phyloP scores from a whole-genome alignment of 2,888 invertebrate species.

The Mystacides longicornis region DNA sequence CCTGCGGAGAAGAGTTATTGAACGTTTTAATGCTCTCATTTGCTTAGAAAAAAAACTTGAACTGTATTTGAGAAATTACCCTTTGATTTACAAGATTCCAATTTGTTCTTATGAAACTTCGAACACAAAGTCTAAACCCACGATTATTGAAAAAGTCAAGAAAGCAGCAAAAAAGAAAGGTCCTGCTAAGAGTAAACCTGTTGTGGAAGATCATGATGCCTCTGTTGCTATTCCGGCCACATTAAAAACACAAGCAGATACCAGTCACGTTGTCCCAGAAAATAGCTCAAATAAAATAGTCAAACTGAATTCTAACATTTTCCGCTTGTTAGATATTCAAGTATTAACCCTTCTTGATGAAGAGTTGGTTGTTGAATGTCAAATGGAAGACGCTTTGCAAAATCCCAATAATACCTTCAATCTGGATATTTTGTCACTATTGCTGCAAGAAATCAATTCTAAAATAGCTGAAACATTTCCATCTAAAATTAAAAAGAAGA shows the following conservation, averaged over 20 bases:
- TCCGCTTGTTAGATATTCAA: conserved; percentile 20
- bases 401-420: conserved; percentile 12
- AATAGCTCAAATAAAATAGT: conserved; percentile 1
- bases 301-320: conserved; percentile 15
- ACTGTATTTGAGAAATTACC: conserved; percentile 32
- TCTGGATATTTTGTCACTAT: conserved; percentile 30
- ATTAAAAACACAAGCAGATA: conserved; percentile 34
- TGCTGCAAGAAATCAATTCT: conserved; percentile 50
- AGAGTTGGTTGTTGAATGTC: conserved; percentile 19
- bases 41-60: conserved; percentile 36
- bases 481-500: conserved; percentile 26
- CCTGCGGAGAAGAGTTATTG: conserved; percentile 51
- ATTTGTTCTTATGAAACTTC: conserved; percentile 30
- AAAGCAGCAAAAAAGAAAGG: conserved; percentile 29
- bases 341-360: conserved; percentile 17
- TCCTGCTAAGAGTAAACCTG: conserved; percentile 30
- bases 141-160: conserved; percentile 28
- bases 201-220: conserved; percentile 33
- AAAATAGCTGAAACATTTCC: conserved; percentile 46
- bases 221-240: conserved; percentile 36
- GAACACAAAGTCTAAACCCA: conserved; percentile 9
- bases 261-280: neutral
- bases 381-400: conserved; percentile 4
- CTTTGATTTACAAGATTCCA: conserved; percentile 39
- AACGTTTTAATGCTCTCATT: conserved; percentile 37